Evolutionary conservation across 2,797 vertebrate species (phyloP).

Genomic region (Thamnophis elegans): DNA sequence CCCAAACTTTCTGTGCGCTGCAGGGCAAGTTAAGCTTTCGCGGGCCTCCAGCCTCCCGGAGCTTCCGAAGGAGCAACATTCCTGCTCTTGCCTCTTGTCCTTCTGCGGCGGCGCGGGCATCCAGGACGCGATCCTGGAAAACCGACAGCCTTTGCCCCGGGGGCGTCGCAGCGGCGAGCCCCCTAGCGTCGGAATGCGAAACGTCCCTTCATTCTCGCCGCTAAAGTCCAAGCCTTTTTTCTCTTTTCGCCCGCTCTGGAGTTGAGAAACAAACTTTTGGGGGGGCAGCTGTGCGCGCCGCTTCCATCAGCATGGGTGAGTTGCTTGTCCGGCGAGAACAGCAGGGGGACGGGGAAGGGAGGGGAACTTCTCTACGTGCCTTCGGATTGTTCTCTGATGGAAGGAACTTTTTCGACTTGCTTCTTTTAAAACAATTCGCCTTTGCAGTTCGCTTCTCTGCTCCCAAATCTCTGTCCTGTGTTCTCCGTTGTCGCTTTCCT

Average conservation of each 20-base stretch:
- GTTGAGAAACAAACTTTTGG: not conserved
- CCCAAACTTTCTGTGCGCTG: not conserved
- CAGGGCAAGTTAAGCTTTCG: not conserved
- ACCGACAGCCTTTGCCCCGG: not conserved
- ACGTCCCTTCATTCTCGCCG: not conserved
- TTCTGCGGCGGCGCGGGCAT: not conserved
- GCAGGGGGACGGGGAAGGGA: not conserved
- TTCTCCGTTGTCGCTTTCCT: not conserved
- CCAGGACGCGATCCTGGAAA: not conserved
- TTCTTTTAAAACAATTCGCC: not conserved
- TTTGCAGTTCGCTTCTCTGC: not conserved
- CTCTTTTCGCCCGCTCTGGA: not conserved
- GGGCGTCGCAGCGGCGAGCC: not conserved
- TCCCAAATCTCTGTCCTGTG: not conserved
- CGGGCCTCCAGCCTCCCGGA: not conserved
- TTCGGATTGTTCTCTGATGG: not conserved
- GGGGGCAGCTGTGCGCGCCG: not conserved
- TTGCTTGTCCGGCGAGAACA: not conserved
- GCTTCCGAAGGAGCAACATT: not conserved
- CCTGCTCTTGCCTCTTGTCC: not conserved
- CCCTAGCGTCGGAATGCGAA: not conserved
- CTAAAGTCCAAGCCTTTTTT: not conserved
- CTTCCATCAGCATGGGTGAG: constrained; percentile 28
- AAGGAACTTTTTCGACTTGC: not conserved
- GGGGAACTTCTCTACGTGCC: not conserved